Evolutionary conservation across 2,888 invertebrate genomes (phyloP), one percentile per base, ranked within the genome.

Genomic region (Unio pictorum): DNA sequence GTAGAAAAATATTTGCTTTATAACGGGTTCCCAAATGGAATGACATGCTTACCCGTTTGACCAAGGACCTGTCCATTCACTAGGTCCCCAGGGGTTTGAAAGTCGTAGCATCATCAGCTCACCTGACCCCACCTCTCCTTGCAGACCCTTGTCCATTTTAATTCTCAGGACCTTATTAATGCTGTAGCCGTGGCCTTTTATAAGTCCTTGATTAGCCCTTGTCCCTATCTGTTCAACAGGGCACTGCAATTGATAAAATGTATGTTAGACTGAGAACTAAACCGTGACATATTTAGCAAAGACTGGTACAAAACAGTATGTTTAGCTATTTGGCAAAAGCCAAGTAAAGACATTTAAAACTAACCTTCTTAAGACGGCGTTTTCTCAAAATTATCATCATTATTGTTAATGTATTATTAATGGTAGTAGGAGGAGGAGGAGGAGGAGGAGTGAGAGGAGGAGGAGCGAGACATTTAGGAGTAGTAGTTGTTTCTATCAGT

Each of bases 101-200:
- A 93, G 86, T n/a, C 93, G 87, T 17, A 93, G 84, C 90, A 93
- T 91, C 63, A 89, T 86, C 34, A 92, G 85, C 69, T 90, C 91
- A 8, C 70, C 64, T 3, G 65, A 28, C 0, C 84, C 84, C 7
- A 85, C 72, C 17, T 81, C 76, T 8, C 79, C 81, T 69, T 85
- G 84, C 3, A 83, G 77, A 55, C 79, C 79, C 63, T 83, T 84
- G 54, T 74, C 75, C 20, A 87, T 81, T 45, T 79, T 70, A 8
- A 91, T 87, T 64, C 88, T 88, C 73, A 87, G 89, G 3, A 92
- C 91, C 28, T 91, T 91, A 3, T 92, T 93, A 55, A 93, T 89
- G 55, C 91, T 92, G 84, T 93, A 93, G 1, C 92, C 92, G 80
- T 92, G 92, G 5, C 93, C 93, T 76, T 91, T 90, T 11, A 92